phyloP scores from a whole-genome alignment of 2,888 invertebrate genomes.

The Eilema griseolum region DNA sequence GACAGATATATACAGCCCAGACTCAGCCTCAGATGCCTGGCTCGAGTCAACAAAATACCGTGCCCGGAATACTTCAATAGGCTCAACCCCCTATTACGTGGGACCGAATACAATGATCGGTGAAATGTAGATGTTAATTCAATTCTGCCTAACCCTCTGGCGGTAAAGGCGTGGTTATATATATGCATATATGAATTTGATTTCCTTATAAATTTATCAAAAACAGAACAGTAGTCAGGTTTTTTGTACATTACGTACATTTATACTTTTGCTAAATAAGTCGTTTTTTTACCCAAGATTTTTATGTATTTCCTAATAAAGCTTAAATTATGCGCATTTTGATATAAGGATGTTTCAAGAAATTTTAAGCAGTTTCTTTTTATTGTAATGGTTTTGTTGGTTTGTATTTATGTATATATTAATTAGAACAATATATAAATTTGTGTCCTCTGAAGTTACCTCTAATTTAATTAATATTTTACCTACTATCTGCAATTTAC shows the following conservation, averaged over 20 bases:
- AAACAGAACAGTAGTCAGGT: constrained; percentile 2
- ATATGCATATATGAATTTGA: no score
- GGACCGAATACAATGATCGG: no score
- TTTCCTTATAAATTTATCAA: constrained; percentile 1
- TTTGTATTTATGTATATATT: constrained; percentile 14
- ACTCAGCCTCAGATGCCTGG: no score
- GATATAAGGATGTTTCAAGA: constrained; percentile 1
- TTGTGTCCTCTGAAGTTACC: neutral
- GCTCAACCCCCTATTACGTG: no score
- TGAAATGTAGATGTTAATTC: no score
- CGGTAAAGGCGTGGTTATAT: no score
- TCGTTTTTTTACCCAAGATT: neutral
- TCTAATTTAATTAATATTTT: neutral
- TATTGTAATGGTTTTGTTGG: neutral
- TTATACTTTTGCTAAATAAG: neutral
- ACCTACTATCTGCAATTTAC: no score
- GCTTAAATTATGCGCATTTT: neutral
- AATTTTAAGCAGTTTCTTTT: constrained; percentile 2
- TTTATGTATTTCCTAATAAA: constrained; percentile 2
- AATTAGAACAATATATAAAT: neutral
- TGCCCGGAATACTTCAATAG: no score
- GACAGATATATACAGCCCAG: no score
- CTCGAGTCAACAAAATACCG: no score
- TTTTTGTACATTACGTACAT: neutral
- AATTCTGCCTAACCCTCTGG: no score